Base-by-base conservation (phyloP, 2,888 invertebrate species). In the Hecatera dysodea region DNA sequence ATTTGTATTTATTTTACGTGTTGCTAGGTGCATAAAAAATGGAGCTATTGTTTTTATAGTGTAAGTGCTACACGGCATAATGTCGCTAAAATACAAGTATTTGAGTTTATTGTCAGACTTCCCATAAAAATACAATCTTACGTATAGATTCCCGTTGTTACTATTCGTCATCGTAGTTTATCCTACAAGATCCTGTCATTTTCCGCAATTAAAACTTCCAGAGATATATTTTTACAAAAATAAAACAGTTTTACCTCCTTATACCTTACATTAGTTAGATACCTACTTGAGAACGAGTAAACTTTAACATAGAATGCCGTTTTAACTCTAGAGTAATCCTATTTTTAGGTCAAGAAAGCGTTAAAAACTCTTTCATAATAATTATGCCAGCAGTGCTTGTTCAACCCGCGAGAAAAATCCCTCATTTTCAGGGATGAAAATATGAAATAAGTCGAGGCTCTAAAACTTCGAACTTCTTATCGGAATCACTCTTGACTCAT, bases 1-100 rank as follows among this genome's bases (percentile, higher is more conserved):
- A 67, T 67, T 68, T 48, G n/a, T 71, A 57, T 56, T 70, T 44
- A 53, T 62, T 33, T 48, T 29, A 6, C 2, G 17, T 9, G 9
- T n/a, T 3, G n/a, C 44, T 39, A 39, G 1, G 19, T 5, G 15
- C 44, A 24, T 19, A 19, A 2, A 44, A n/a, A 42, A 39, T 3
- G 42, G 12, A 57, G 1, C 15, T 36, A 12, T n/a, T 29, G 7
- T 17, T 9, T 19, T 24, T 55, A 17, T 55, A 46, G 55, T 56
- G 17, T 19, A 24, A 33, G 7, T 36, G 11, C 39, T 42, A 53
- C 22, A 39, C 36, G 17, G 39, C 42, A n/a, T 24, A 27, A n/a
- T 39, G 39, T n/a, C 12, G 24, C 36, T 24, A 5, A 19, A 17
- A 55, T 33, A 19, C 11, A 19, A 0, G 7, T 17, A 15, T 50